These are phyloP conservation scores for Phoxinus dragarum DNA, from an alignment of 2,797 vertebrate species.

Conservation along the genomic window DNA sequence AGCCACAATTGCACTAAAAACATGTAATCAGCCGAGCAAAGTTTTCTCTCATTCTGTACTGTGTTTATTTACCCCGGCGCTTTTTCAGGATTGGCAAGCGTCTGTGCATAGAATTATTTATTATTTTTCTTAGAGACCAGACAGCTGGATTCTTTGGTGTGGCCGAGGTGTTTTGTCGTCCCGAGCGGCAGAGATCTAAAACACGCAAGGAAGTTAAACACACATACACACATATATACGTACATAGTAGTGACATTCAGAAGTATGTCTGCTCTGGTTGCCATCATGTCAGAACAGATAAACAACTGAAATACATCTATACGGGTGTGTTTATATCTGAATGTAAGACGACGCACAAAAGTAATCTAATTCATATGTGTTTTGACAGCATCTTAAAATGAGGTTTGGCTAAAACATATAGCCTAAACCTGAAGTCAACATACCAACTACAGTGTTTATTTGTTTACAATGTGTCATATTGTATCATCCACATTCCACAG, in stretches of 20 bases:
- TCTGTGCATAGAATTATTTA: conserved; percentile 74
- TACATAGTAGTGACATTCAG: conserved; percentile 25
- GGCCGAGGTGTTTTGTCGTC: conserved; percentile 19
- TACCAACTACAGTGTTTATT: not conserved
- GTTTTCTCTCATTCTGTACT: conserved; percentile 59
- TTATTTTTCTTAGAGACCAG: conserved; percentile 70
- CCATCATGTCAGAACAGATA: conserved; percentile 20
- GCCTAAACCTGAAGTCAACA: not conserved
- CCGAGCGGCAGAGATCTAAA: conserved; percentile 41
- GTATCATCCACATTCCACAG: not conserved
- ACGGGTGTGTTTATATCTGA: conserved; percentile 20
- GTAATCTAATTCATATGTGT: conserved; percentile 1
- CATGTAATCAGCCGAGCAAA: conserved; percentile 58
- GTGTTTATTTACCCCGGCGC: conserved; percentile 72
- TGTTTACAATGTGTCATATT: conserved; percentile 25
- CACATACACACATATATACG: not conserved
- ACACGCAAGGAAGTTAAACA: conserved; percentile 15
- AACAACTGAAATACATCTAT: conserved; percentile 25
- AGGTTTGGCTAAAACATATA: not conserved
- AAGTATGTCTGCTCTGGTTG: conserved; percentile 19
- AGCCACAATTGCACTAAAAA: conserved; percentile 64
- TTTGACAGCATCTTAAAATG: conserved; percentile 8
- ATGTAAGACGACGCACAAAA: not conserved
- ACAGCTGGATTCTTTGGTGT: conserved; percentile 48
- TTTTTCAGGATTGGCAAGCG: conserved; percentile 71